phyloP scores from a whole-genome alignment of 30 jellyfish, hydroid and myxozoan species.

The Mastigias papua region DNA sequence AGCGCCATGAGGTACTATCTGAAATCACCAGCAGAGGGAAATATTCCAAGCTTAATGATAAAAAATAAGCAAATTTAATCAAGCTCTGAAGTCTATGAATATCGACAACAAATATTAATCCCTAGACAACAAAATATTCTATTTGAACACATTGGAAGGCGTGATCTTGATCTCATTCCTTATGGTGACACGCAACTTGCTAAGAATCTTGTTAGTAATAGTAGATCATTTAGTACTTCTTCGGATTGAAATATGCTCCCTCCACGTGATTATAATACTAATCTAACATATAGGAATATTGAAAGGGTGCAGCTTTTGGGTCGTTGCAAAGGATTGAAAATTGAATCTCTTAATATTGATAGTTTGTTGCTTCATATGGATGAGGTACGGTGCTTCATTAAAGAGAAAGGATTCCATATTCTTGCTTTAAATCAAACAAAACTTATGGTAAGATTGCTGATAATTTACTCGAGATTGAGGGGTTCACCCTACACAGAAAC shows the following conservation, averaged over 20 bases:
- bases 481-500: no score
- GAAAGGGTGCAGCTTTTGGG: slow-evolving; percentile 16
- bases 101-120: no score
- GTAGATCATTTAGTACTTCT: background rate
- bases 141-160: background rate
- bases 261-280: background rate
- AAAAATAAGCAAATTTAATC: no score
- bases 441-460: no score
- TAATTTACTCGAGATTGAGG: no score
- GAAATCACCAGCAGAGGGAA: background rate
- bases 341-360: slow-evolving; percentile 15
- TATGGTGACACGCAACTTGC: background rate
- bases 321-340: slow-evolving; percentile 7
- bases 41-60: background rate
- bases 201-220: background rate
- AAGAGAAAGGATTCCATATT: slow-evolving; percentile 13
- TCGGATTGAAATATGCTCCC: background rate
- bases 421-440: slow-evolving; percentile 20
- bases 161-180: background rate
- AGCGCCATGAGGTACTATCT: background rate
- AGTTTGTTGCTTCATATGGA: slow-evolving; percentile 42
- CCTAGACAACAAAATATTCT: background rate
- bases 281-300: background rate
- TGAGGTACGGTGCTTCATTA: slow-evolving; percentile 13
- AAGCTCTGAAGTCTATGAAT: background rate